Evolutionary conservation across 1,140 invertebrate species (phyloP).

Genomic region (Euura saliciscinereae): DNA sequence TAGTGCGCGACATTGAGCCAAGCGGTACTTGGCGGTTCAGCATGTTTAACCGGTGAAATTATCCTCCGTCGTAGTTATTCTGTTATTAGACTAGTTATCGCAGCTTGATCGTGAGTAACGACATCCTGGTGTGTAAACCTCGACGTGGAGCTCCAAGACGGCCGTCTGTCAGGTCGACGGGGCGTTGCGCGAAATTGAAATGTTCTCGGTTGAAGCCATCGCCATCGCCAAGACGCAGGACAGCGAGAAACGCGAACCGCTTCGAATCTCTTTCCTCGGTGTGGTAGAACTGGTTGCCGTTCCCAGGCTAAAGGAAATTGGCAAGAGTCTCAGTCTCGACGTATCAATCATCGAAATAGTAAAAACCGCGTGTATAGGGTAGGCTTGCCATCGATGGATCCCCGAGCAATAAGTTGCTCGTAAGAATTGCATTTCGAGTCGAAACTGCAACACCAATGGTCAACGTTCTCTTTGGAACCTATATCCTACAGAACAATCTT

Average conservation of each 20-base stretch:
- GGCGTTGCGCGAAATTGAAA: slow-evolving; percentile 6
- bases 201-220: neutral
- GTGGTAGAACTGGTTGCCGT: slow-evolving; percentile 14
- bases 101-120: slow-evolving; percentile 1
- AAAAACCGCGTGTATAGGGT: too few relatives aligned
- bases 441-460: too few relatives aligned
- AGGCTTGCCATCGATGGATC: too few relatives aligned
- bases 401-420: too few relatives aligned
- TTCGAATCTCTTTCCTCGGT: neutral
- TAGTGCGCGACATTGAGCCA: too few relatives aligned
- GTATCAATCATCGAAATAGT: too few relatives aligned
- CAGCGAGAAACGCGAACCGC: neutral
- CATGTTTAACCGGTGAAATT: too few relatives aligned
- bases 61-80: too few relatives aligned
- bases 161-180: neutral
- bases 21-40: too few relatives aligned
- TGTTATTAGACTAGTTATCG: neutral
- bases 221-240: neutral
- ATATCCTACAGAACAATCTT: too few relatives aligned
- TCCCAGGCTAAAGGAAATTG: slow-evolving; percentile 33
- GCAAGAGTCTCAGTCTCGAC: slow-evolving; percentile 9
- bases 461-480: too few relatives aligned
- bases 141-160: neutral
- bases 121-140: neutral
- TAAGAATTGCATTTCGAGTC: too few relatives aligned